Evolutionary conservation across 2,888 invertebrate genomes (phyloP), one percentile per base, ranked within the genome.

Genomic region (Tachina fera): DNA sequence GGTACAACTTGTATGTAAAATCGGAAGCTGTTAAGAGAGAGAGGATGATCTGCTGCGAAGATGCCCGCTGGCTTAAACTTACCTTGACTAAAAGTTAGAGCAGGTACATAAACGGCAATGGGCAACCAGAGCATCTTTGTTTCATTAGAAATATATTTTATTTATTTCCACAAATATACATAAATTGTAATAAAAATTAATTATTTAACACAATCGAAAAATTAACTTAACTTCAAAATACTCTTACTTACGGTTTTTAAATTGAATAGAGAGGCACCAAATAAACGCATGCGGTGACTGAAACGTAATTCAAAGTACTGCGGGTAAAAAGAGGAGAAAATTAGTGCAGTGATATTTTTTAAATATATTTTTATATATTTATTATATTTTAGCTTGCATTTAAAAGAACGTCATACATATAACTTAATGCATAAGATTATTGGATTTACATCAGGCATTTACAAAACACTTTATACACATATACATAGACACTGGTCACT

Each of bases 31-130:
- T 31, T 31, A 31, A 31, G 6, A 31, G 31, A 31, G 31, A 31
- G 31, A 31, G 4, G 4, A 31, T 31, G 6, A 31, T 0, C 3
- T 31, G 31, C 6, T 31, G 0, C 31, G 31, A 31, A 31, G 31
- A 31, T 31, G 31, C 0, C 16, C 1, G 0, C 10, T n/a, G 5
- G 10, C 10, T 19, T 9, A 14, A 60, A 65, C 82, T 90, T 93
- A 95, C 96, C 96, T 95, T 96, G 96, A 93, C 96, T 96, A 89
- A 96, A 96, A 39, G 96, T 96, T 82, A 96, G 90, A 0, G 96
- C 96, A 11, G 96, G 96, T 5, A 96, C 96, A 89, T 96, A 96
- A 86, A 96, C 95, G 0, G 92, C 92, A 82, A 92, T 91, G 16
- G 91, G 91, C n/a, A 92, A 81, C 92, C 92, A 92, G n/a, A 91